Conservation (phyloP, 2,888 invertebrate genomes). For the Temnothorax unifasciatus region DNA sequence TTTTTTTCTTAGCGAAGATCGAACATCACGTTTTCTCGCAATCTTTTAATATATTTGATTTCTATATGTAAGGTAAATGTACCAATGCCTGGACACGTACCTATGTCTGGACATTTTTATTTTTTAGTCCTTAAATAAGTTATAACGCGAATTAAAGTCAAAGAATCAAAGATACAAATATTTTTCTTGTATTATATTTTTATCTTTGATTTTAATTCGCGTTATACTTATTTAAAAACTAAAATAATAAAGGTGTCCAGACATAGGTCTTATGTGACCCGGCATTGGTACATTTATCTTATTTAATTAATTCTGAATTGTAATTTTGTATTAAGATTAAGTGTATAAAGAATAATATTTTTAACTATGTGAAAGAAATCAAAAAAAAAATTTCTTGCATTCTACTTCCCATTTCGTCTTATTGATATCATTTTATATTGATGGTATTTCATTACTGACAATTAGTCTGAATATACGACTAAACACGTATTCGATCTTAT, state of each 20-base stretch:
- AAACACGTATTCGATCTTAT: background rate
- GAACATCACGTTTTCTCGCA: background rate
- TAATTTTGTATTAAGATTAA: background rate
- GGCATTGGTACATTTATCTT: too few relatives aligned
- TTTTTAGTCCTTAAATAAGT: too few relatives aligned
- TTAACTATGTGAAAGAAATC: background rate
- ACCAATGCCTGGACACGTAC: too few relatives aligned
- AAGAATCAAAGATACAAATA: too few relatives aligned
- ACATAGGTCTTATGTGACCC: too few relatives aligned
- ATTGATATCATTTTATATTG: background rate
- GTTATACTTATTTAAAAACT: too few relatives aligned
- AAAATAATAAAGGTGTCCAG: too few relatives aligned
- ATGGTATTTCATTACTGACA: background rate
- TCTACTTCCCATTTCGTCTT: background rate
- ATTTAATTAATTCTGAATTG: background rate
- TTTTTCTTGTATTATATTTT: too few relatives aligned
- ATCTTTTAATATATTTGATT: background rate
- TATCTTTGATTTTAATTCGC: too few relatives aligned
- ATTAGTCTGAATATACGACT: conserved; percentile 1
- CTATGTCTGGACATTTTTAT: too few relatives aligned
- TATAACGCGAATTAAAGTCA: too few relatives aligned
- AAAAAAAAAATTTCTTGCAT: background rate
- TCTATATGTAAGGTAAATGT: background rate
- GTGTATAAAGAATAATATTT: background rate
- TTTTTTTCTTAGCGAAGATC: background rate